Base-by-base conservation (phyloP, 1,140 invertebrate genomes). In the Thaumatotibia leucotreta region DNA sequence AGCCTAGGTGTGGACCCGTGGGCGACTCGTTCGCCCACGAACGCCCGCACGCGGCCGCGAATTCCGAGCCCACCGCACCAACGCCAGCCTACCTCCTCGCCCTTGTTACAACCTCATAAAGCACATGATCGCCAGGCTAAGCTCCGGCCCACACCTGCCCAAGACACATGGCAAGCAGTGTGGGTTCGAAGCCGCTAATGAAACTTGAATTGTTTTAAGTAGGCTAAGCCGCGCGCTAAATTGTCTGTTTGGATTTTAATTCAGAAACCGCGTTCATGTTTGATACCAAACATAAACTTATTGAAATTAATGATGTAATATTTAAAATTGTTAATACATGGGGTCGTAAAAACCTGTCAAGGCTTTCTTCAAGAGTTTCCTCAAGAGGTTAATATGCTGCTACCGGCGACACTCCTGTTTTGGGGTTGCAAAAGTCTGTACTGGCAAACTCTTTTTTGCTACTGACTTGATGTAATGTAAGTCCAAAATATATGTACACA, bases 1-100 rank as follows among this genome's bases (percentile, higher is more conserved):
- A 45, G 80, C 77, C 78, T 86, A 82, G 85, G 82, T 85, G 85
- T 75, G 83, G 79, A 73, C 77, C 65, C 71, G 85, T 84, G 82
- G 83, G 85, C 80, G 85, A 82, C 78, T 81, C 39, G 52, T 76
- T 67, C 69, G 77, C 81, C 78, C 79, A 82, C 79, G 73, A 76
- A 65, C 75, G 77, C 76, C 74, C 70, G 75, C 73, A 66, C 70
- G 76, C 73, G 75, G 78, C 74, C 76, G 85, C 86, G 69, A 86
- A 88, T 88, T 86, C 84, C 84, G 73, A 84, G 68, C 81, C 80
- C 79, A 82, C 81, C 33, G 23, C 14, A 32, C 17, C 5, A n/a
- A n/a, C n/a, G n/a, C n/a, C n/a, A n/a, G n/a, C 22, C 24, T 58
- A 65, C 65, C 31, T 20, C 14, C 9, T 20, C 14, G 20, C 17